Base-by-base conservation (phyloP, 2,113 vertebrate genomes). In the Salvator merianae region DNA sequence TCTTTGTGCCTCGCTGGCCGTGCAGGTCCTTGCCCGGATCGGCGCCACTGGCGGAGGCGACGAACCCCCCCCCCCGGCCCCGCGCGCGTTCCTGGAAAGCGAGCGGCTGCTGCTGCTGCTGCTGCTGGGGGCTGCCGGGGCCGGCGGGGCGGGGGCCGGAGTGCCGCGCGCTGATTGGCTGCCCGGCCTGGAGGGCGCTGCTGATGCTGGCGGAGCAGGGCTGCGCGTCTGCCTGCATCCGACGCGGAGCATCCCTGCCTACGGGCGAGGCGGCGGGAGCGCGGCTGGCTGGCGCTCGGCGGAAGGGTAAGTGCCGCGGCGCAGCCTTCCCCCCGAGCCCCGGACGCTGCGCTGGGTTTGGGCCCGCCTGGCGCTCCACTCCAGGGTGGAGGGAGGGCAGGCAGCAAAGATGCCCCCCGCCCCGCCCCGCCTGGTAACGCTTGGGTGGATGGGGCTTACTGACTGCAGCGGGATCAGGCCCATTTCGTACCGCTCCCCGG, bases 51-150 rank as follows among this genome's bases (percentile, higher is more conserved):
- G n/a, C n/a, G n/a, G n/a, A n/a, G 1, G 32, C 75, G n/a, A 30
- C 47, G n/a, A n/a, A 5, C 30, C 16, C 6, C 1, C 1, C 10
- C 3, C 7, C 26, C 9, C n/a, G n/a, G 3, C 34, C 3, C 68
- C 14, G 68, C 70, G 18, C 24, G 32, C 32, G 26, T 36, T 24
- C 82, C 81, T 66, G 82, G 72, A 36, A 83, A 76, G 82, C 65
- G 6, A 7, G 34, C 59, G 34, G 26, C 50, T 34, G 68, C 65
- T 32, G 30, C 40, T 22, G 24, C 69, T 24, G 18, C 22, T 5
- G 32, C 50, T 8, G 26, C 32, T 40, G 12, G 47, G 26, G 36
- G 34, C 53, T 20, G 36, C 36, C 53, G 10, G 77, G 65, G 32
- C 71, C 14, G n/a, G 73, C 34, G 34, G 77, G 43, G 40, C 62